Conservation (phyloP, 2,797 vertebrate species). For the Notolabrus celidotus region DNA sequence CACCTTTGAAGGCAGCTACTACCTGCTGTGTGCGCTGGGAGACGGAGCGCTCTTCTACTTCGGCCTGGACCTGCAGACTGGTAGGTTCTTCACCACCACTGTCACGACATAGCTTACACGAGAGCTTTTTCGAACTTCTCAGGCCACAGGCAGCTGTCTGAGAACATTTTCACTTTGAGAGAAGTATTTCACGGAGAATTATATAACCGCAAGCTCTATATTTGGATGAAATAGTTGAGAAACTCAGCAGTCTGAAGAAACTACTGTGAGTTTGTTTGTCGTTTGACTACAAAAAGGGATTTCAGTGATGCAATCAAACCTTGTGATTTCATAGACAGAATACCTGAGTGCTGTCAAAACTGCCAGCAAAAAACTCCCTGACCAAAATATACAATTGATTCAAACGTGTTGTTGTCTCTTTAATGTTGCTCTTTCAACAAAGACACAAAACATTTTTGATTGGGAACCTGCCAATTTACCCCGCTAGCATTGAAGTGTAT, state of each 20-base stretch:
- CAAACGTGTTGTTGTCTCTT: background rate
- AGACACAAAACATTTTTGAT: background rate
- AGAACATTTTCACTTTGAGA: conserved; percentile 27
- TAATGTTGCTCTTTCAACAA: background rate
- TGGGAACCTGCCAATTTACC: background rate
- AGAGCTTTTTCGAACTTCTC: conserved; percentile 18
- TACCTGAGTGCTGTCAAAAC: background rate
- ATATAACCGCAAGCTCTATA: conserved; percentile 9
- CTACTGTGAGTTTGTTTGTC: conserved; percentile 1
- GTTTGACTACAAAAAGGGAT: background rate
- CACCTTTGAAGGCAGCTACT: conserved; percentile 97
- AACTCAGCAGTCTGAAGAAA: conserved; percentile 23
- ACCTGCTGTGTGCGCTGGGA: conserved; percentile 96
- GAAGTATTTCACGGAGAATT: conserved; percentile 28
- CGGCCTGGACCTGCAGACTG: conserved; percentile 94
- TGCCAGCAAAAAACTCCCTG: background rate
- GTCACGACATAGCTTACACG: background rate
- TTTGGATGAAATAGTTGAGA: conserved; percentile 20
- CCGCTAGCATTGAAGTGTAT: background rate
- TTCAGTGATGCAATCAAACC: background rate
- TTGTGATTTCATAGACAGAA: conserved; percentile 12
- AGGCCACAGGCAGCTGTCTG: conserved; percentile 24
- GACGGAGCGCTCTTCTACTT: conserved; percentile 99
- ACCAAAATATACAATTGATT: conserved; percentile 5
- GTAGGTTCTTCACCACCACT: conserved; percentile 73